A percentile compares a stretch with the other conserved stretches of the same genome.
Evolutionary conservation across 1,140 invertebrate genomes (phyloP).

Genomic region (Camponotus pennsylvanicus): DNA sequence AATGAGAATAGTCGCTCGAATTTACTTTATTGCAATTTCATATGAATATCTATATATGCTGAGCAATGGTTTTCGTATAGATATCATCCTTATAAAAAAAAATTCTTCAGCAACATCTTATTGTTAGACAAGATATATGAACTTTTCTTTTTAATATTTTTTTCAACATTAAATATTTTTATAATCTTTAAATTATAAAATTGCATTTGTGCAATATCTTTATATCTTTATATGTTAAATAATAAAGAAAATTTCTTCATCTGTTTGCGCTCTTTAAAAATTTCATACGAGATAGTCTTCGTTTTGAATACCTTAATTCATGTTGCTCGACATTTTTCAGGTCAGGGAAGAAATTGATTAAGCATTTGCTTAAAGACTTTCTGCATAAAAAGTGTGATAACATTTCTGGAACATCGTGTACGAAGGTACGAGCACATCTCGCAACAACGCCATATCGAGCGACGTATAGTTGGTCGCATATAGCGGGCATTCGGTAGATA

Average conservation of each 20-base stretch:
- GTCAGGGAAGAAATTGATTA: background rate
- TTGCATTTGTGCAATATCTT: background rate
- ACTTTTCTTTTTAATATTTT: too few relatives aligned
- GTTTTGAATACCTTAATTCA: background rate
- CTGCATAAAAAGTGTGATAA: background rate
- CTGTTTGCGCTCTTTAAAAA: background rate
- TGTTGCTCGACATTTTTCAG: background rate
- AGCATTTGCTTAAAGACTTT: background rate
- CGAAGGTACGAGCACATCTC: background rate
- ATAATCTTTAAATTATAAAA: background rate
- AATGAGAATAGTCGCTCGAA: background rate
- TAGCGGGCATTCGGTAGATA: constrained; percentile 51
- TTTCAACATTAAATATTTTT: too few relatives aligned
- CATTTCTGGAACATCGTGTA: background rate
- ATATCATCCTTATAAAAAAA: background rate
- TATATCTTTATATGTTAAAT: background rate
- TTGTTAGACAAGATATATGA: too few relatives aligned
- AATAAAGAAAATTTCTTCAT: background rate
- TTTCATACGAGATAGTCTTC: background rate
- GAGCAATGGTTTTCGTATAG: background rate
- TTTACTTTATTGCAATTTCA: background rate
- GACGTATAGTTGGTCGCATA: constrained; percentile 40
- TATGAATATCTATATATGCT: background rate
- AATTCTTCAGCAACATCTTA: too few relatives aligned
- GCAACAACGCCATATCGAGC: constrained; percentile 58